Percentiles rank a stretch among this genome's conserved stretches.
Conservation (phyloP, 2,888 invertebrate species). For the Clunio marinus region DNA sequence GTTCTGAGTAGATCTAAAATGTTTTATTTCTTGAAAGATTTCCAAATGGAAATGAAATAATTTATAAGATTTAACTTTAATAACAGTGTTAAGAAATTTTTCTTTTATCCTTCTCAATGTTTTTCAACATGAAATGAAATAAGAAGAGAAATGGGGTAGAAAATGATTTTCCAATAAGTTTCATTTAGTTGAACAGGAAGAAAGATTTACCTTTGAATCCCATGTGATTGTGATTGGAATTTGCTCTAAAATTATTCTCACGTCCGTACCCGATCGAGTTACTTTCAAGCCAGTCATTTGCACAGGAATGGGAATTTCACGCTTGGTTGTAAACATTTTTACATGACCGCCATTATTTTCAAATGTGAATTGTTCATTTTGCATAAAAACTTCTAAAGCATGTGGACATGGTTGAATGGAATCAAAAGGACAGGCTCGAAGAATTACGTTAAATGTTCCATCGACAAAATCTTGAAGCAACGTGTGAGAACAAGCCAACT, state of each 20-base stretch:
- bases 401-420: slow-evolving; percentile 55
- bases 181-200: neutral
- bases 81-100: no score
- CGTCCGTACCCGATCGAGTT: slow-evolving; percentile 65
- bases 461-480: slow-evolving; percentile 66
- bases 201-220: slow-evolving; percentile 61
- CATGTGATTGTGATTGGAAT: slow-evolving; percentile 68
- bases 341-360: slow-evolving; percentile 56
- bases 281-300: slow-evolving; percentile 69
- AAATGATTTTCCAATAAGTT: no score
- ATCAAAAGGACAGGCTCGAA: slow-evolving; percentile 56
- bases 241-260: slow-evolving; percentile 64
- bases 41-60: neutral
- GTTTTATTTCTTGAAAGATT: neutral
- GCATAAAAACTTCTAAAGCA: slow-evolving; percentile 55
- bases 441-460: slow-evolving; percentile 65
- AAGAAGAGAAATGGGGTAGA: neutral
- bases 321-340: slow-evolving; percentile 54
- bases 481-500: slow-evolving; percentile 71
- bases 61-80: no score
- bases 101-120: no score
- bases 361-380: slow-evolving; percentile 64
- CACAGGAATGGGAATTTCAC: slow-evolving; percentile 64
- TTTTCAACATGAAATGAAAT: neutral
- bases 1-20: neutral